Conservation (phyloP, 2,888 invertebrate species). For the Tolmerus cingulatus region DNA sequence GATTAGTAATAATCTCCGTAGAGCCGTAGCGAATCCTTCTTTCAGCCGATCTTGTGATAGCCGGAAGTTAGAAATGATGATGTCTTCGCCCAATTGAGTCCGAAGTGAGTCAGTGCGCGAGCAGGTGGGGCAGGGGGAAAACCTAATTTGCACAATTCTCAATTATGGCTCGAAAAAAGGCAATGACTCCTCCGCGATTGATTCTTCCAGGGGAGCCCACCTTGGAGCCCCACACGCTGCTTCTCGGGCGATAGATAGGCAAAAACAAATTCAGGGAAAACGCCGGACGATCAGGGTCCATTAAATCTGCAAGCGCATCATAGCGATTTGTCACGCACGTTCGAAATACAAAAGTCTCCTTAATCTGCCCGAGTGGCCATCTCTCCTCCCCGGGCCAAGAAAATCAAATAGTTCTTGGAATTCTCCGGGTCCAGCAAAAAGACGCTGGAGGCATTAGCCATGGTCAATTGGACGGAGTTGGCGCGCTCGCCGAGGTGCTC, state of each 20-base stretch:
- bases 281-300: slow-evolving; percentile 14
- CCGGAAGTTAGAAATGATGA: neutral
- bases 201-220: neutral
- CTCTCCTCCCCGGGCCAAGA: neutral
- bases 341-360: slow-evolving; percentile 39
- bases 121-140: neutral
- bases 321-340: slow-evolving; percentile 47
- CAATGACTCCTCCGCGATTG: neutral
- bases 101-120: neutral
- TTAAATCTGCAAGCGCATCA: slow-evolving; percentile 45
- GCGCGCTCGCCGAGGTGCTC: neutral
- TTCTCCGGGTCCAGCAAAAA: neutral
- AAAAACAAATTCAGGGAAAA: slow-evolving; percentile 27
- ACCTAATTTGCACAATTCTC: neutral
- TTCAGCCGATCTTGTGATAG: neutral
- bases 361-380: slow-evolving; percentile 20
- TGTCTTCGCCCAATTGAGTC: neutral
- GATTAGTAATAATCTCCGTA: neutral
- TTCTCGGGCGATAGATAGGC: neutral
- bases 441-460: neutral
- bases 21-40: neutral
- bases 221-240: neutral
- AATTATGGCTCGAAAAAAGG: neutral
- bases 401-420: slow-evolving; percentile 24
- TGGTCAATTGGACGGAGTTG: slow-evolving; percentile 21